A percentile compares a stretch with the other conserved stretches of the same genome.
These are phyloP conservation scores for Meteorus sp. DNA, from an alignment of 1,140 invertebrate species.

Conservation along the genomic window DNA sequence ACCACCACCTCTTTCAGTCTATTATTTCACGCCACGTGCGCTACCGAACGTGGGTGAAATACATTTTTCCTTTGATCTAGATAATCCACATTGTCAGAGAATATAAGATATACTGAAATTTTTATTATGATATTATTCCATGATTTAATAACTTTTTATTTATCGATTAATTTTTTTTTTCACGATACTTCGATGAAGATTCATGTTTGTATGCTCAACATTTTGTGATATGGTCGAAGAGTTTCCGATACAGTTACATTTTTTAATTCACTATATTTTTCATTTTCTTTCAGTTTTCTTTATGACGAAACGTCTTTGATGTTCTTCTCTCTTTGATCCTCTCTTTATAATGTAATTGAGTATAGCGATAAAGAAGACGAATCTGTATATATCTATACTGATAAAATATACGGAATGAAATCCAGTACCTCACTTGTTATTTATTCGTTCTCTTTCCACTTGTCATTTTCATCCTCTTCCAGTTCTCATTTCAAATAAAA, in stretches of 20 bases:
- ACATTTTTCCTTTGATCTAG: conserved; percentile 25
- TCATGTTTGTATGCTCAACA: not conserved
- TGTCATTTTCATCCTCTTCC: not conserved
- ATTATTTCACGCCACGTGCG: conserved; percentile 4
- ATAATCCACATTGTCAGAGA: conserved; percentile 19
- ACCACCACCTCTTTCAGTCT: not conserved
- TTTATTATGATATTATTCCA: conserved; percentile 6
- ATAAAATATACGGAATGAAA: no score
- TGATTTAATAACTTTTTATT: conserved; percentile 6
- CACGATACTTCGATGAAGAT: not conserved
- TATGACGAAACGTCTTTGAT: conserved; percentile 1
- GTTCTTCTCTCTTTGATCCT: conserved; percentile 5
- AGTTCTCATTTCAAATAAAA: conserved; percentile 1
- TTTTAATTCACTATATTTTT: conserved; percentile 8
- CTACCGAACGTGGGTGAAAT: conserved; percentile 4
- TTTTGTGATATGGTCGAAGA: no score
- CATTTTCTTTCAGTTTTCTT: no score
- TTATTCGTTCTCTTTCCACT: not conserved
- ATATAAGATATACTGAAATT: conserved; percentile 1
- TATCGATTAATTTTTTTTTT: no score
- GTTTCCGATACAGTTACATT: not conserved
- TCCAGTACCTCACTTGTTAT: no score
- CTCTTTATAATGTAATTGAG: not conserved
- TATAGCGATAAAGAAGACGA: not conserved
- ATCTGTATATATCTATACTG: no score